Base-by-base conservation (phyloP, 2,113 vertebrate species). In the Cyanoderma ruficeps region DNA sequence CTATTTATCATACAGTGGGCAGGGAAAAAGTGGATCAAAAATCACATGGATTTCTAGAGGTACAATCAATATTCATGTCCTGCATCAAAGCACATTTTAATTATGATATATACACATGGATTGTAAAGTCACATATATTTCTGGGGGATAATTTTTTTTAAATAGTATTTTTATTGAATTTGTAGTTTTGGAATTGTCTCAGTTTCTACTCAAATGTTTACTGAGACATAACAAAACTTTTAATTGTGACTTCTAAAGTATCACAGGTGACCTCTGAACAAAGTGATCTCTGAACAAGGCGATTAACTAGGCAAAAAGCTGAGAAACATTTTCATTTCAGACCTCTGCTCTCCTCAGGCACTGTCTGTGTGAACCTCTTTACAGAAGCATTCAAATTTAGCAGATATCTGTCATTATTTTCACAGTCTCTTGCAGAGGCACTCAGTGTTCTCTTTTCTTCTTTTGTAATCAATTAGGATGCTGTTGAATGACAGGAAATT, bases 401-500 rank as follows among this genome's bases (percentile, higher is more conserved):
- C 64, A 79, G 65, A 63, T 92, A n/a, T 50, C 61, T 90, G 42
- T 60, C 41, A 80, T 84, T 92, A 74, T 27, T 84, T 94, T 95
- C 82, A 87, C 50, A 50, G 39, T 30, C 46, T 94, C 55, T 65
- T 87, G 49, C 53, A 88, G 88, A 67, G 55, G 16, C 53, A 84
- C 83, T 79, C 33, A 63, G 15, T 89, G 50, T 80, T 93, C 25
- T 74, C 37, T 78, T 78, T 85, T 67, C 61, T 64, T 69, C 55
- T 53, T 67, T 93, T 82, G 20, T 31, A 83, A 87, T 89, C 69
- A 41, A 13, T 59, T 82, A 70, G 31, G 60, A 31, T 86, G 71
- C 57, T 88, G 78, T 52, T 90, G 91, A 90, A 47, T 25, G 37
- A 78, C 33, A 91, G 82, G 67, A 88, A 78, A 81, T 77, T 86